Evolutionary conservation across 2,797 vertebrate species (phyloP).

Genomic region (Sarcophilus harrisii): DNA sequence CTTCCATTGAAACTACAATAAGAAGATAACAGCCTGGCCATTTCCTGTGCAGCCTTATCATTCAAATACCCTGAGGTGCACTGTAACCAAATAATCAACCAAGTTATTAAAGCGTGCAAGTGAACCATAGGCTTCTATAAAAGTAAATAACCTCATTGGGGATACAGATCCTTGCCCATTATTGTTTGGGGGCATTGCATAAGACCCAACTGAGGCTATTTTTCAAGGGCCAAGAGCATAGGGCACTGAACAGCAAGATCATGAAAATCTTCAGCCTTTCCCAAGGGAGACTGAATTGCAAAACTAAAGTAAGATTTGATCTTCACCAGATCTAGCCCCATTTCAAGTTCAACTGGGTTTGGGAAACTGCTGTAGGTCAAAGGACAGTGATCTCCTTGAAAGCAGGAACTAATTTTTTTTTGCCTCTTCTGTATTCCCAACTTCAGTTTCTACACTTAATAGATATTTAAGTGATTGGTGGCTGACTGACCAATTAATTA

Average conservation of each 20-base stretch:
- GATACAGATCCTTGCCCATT: not conserved
- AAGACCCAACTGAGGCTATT: not conserved
- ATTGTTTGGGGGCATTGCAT: not conserved
- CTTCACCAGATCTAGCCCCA: not conserved
- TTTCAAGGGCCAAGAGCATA: not conserved
- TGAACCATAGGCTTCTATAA: not conserved
- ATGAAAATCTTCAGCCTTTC: not conserved
- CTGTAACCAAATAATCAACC: not conserved
- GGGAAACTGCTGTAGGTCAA: not conserved
- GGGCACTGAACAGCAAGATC: not conserved
- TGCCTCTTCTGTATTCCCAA: not conserved
- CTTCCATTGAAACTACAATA: constrained; percentile 12
- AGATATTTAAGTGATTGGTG: not conserved
- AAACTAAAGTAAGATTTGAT: not conserved
- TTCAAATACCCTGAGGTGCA: constrained; percentile 6
- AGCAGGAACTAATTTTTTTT: not conserved
- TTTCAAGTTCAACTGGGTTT: not conserved
- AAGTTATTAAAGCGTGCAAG: not conserved
- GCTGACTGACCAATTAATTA: not conserved
- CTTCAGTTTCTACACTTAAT: not conserved
- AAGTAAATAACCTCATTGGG: not conserved
- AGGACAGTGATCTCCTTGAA: not conserved
- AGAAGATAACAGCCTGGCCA: not conserved
- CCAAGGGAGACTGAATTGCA: not conserved
- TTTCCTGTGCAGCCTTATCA: not conserved